These are phyloP conservation scores for Corythaixoides concolor DNA, from an alignment of 2,113 vertebrate genomes.

Conservation along the genomic window DNA sequence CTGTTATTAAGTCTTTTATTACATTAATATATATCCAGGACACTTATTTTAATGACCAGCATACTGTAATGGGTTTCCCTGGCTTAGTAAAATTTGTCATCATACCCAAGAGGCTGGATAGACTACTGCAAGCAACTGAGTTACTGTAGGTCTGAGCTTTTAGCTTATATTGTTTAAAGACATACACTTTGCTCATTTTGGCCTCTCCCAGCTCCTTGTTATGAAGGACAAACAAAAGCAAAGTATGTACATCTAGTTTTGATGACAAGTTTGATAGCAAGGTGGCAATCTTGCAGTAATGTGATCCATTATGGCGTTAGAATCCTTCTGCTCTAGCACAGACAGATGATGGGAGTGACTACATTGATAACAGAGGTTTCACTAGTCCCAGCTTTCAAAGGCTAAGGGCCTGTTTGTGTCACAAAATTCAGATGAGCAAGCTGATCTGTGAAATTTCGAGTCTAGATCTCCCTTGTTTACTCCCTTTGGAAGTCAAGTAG, in stretches of 20 bases:
- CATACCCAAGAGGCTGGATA: background rate
- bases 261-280: background rate
- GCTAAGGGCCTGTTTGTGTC: background rate
- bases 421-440: background rate
- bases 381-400: background rate
- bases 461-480: background rate
- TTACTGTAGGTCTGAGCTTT: background rate
- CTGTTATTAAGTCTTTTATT: background rate
- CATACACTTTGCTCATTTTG: background rate
- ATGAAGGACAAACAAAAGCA: background rate
- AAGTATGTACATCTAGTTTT: background rate
- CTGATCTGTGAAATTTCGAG: background rate
- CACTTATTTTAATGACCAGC: background rate
- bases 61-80: background rate
- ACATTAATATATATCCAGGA: background rate
- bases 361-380: background rate
- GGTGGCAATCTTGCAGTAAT: background rate
- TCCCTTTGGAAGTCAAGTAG: background rate
- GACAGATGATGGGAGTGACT: background rate
- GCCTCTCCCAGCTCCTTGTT: background rate
- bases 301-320: background rate
- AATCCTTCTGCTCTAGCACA: background rate
- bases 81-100: background rate
- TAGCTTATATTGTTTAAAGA: background rate
- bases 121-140: background rate